Evolutionary conservation across 2,113 vertebrate species (phyloP).

Genomic region (Corynorhinus townsendii): DNA sequence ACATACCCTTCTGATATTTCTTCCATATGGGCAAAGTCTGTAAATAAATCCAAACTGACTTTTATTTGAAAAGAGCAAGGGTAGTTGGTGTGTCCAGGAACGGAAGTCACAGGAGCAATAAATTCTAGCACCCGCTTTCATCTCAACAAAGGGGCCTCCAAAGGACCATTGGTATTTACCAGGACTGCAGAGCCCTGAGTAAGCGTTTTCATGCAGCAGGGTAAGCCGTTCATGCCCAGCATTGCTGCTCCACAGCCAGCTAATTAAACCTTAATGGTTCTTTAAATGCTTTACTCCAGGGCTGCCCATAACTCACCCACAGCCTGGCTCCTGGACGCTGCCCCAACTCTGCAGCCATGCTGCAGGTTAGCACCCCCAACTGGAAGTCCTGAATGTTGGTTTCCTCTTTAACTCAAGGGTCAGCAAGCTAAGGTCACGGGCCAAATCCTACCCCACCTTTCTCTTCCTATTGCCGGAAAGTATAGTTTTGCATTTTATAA

Average conservation of each 20-base stretch:
- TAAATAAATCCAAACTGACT: constrained; percentile 58
- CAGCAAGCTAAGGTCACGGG: not conserved
- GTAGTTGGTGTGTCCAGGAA: constrained; percentile 50
- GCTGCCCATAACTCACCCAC: constrained; percentile 6
- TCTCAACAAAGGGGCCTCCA: constrained; percentile 23
- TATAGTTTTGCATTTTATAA: not conserved
- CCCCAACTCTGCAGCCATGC: not conserved
- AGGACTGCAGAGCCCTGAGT: constrained; percentile 12
- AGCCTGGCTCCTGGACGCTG: not conserved
- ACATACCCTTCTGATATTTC: constrained; percentile 28
- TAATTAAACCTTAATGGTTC: constrained; percentile 50
- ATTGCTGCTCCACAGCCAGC: constrained; percentile 25
- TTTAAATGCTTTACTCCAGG: constrained; percentile 51
- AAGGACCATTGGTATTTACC: constrained; percentile 39
- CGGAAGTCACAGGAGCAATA: constrained; percentile 53
- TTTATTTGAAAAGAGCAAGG: constrained; percentile 69
- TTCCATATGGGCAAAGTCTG: constrained; percentile 28
- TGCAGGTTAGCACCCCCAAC: not conserved
- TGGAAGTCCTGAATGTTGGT: not conserved
- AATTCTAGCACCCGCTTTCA: constrained; percentile 46
- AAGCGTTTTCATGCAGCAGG: constrained; percentile 40
- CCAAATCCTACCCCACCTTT: not conserved
- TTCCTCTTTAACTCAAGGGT: not conserved
- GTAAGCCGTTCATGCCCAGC: constrained; percentile 14
- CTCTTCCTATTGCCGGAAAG: not conserved